Base-by-base conservation (phyloP, 2,113 vertebrate genomes). In the Edolisoma coerulescens region DNA sequence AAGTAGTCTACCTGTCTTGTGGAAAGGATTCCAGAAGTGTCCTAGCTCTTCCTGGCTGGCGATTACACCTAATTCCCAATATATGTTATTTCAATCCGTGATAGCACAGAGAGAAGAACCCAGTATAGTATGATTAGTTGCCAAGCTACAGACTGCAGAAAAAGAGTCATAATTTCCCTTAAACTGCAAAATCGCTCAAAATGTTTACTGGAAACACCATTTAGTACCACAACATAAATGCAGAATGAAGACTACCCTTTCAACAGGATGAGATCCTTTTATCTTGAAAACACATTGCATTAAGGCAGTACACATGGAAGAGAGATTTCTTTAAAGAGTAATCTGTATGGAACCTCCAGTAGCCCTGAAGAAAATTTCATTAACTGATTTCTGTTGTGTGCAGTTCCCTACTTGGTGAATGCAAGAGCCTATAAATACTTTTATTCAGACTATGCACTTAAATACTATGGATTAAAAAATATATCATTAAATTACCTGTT, bases 401-500 rank as follows among this genome's bases (percentile, higher is more conserved):
- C 10, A 47, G 35, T 56, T 94, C 30, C 67, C n/a, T 71, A n/a
- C 16, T 16, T 26, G 52, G 24, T 45, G 27, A 90, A 92, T 4
- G 5, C 16, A 78, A 74, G 32, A 59, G 11, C 19, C 26, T 53
- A 28, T 27, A 95, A 95, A 90, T 41, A 71, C 33, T 64, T 90
- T 49, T 52, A 74, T 32, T 45, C 21, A 54, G 63, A 54, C 11
- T 23, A 32, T 14, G 14, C 41, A 39, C 60, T 47, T 68, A 94
- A 87, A 71, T 73, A 60, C 52, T 74, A 77, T 6, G 17, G 54
- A 83, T 96, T 91, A 69, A 71, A 77, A 93, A 69, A 54, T 12
- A 33, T 15, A 79, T 39, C 53, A 57, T 92, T 82, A 97, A 96
- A 95, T 93, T 99, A 99, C 99, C 99, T 99, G 99, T 99, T 99